Percentiles rank a stretch among this genome's conserved stretches.
Conservation (phyloP, 2,797 vertebrate species). For the Gambelia wislizenii region DNA sequence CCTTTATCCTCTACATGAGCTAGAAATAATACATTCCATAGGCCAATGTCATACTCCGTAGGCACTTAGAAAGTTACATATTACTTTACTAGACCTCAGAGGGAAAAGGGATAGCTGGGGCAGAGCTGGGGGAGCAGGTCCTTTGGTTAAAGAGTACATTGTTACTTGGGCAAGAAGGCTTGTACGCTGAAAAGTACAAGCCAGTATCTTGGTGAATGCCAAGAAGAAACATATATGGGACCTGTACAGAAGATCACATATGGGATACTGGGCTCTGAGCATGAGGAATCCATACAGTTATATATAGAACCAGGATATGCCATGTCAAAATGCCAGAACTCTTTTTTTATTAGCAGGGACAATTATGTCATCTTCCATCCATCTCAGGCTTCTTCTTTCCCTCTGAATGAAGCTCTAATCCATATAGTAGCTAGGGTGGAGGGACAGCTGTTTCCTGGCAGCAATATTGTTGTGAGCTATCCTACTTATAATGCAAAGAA, state of each 20-base stretch:
- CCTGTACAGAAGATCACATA: neutral
- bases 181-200: neutral
- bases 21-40: neutral
- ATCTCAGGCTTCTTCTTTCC: neutral
- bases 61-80: slow-evolving; percentile 4
- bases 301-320: too few species aligned
- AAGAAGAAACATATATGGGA: neutral
- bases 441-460: neutral
- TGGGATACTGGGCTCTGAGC: neutral
- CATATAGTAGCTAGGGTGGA: neutral
- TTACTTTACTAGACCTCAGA: neutral
- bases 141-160: neutral
- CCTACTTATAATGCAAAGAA: neutral
- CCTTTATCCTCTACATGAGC: neutral
- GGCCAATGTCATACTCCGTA: neutral
- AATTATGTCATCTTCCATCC: neutral
- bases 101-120: neutral
- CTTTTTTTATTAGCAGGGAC: neutral
- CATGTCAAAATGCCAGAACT: neutral
- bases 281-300: neutral
- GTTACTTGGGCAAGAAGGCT: neutral
- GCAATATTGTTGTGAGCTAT: neutral
- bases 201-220: neutral
- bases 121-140: neutral
- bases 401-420: neutral